Evolutionary conservation across 2,797 vertebrate genomes (phyloP).

Genomic region (Pristis pectinata): DNA sequence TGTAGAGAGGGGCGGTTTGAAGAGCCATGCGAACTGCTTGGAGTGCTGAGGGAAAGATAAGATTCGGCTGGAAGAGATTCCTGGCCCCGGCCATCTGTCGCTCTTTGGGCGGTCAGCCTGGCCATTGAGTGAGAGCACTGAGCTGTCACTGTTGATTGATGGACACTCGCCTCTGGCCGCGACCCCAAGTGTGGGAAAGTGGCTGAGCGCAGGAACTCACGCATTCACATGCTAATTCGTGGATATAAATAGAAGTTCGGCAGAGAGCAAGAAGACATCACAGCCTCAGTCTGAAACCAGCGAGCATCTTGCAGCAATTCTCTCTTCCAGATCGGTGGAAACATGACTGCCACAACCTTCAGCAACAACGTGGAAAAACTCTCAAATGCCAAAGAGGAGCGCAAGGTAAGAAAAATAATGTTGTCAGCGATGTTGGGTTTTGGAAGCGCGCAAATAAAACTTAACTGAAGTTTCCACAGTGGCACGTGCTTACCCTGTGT

Average conservation of each 20-base stretch:
- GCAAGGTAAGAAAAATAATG: constrained; percentile 64
- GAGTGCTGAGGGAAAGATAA: constrained; percentile 48
- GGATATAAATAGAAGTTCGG: constrained; percentile 67
- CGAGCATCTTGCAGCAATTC: constrained; percentile 37
- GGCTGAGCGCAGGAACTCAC: constrained; percentile 63
- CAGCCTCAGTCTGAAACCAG: constrained; percentile 50
- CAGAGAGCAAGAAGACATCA: constrained; percentile 57
- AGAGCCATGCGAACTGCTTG: constrained; percentile 49
- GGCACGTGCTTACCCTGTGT: neutral
- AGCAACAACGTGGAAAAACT: constrained; percentile 56
- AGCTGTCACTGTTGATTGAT: constrained; percentile 83
- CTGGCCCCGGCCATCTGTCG: constrained; percentile 79
- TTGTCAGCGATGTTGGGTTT: neutral
- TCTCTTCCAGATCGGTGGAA: constrained; percentile 32
- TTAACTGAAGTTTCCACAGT: neutral
- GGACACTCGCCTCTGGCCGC: constrained; percentile 60
- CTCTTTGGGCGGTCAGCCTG: constrained; percentile 57
- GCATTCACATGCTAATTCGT: constrained; percentile 82
- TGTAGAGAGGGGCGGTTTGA: constrained; percentile 44
- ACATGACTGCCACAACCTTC: constrained; percentile 68
- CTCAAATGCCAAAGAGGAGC: constrained; percentile 67
- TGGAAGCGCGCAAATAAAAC: neutral
- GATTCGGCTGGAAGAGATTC: constrained; percentile 56
- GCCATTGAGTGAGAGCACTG: constrained; percentile 73
- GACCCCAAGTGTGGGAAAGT: constrained; percentile 80